Evolutionary conservation across 2,888 invertebrate species (phyloP), one percentile per base, ranked within the genome.

Genomic region (Psylliodes chrysocephalus): DNA sequence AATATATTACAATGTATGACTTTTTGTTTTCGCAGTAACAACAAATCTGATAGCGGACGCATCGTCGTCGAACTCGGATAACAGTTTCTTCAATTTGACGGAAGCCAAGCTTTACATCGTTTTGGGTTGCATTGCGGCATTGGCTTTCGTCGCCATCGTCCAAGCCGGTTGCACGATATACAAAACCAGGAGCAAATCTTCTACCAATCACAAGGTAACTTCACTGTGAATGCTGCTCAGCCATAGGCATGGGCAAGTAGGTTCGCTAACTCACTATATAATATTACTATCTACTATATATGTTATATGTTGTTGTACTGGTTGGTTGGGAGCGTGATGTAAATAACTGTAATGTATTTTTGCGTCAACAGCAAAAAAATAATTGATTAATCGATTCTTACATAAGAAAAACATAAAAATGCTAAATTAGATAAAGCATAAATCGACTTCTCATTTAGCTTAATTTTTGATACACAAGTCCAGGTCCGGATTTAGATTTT

Each of bases 81-180:
- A 82, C 22, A 75, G 80, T 35, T 91, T 86, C 85, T 91, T 87
- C 82, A 86, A 87, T 49, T 79, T 91, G 46, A 89, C 91, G 0
- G 89, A 89, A 75, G 89, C 89, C 12, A 92, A 93, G 77, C 83
- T 94, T 64, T 94, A 93, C 85, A 90, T 93, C 65, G 93, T 95
- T 40, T 84, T 93, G 63, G 95, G 91, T 5, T 92, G 94, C 73
- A 90, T 95, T 60, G 89, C 87, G 0, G 94, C 94, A 0, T 82
- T 96, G 42, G 84, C 95, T 28, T 83, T 94, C 15, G 87, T 95
- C 38, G 93, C 93, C 0, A 74, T 95, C 8, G 84, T 95, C 47
- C 95, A 95, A 83, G 95, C 94, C 0, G 88, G 85, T 53, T 94
- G 94, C 78, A 95, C 94, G 1, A 87, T 95, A 47, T 91, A 91